Evolutionary conservation across 2,888 invertebrate species (phyloP).

Genomic region (Spodoptera littoralis): DNA sequence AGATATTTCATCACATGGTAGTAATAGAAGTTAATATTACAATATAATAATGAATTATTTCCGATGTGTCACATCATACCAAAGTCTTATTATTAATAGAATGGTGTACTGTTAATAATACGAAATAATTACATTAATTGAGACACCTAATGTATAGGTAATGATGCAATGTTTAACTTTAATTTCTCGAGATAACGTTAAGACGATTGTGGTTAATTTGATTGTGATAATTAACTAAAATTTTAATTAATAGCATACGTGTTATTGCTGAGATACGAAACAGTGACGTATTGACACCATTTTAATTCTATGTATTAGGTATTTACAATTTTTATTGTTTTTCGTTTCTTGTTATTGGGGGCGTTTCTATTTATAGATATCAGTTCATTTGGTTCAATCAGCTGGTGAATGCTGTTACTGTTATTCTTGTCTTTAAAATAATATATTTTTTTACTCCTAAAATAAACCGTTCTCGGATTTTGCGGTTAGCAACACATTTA

Average conservation of each 20-base stretch:
- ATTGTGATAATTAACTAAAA: constrained; percentile 18
- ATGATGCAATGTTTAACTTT: constrained; percentile 45
- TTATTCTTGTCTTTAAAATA: too few species aligned
- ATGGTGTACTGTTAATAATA: not conserved
- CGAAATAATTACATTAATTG: constrained; percentile 21
- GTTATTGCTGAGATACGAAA: constrained; percentile 25
- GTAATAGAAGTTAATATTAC: too few species aligned
- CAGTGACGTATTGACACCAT: constrained; percentile 10
- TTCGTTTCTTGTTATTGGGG: not conserved
- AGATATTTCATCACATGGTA: too few species aligned
- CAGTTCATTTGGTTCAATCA: too few species aligned
- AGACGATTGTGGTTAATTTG: constrained; percentile 17
- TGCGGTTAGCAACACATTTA: too few species aligned
- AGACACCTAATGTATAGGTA: constrained; percentile 20
- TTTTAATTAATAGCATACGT: constrained; percentile 28
- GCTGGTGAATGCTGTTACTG: too few species aligned
- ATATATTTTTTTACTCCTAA: too few species aligned
- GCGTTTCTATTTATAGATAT: not conserved
- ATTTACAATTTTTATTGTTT: too few species aligned
- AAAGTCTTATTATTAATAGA: too few species aligned
- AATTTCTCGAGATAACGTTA: constrained; percentile 38
- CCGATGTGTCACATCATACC: too few species aligned
- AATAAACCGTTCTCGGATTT: too few species aligned
- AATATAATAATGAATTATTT: too few species aligned
- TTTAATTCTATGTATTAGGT: not conserved